phyloP scores from a whole-genome alignment of 1,140 invertebrate genomes.

The Lasioglossum albipes region DNA sequence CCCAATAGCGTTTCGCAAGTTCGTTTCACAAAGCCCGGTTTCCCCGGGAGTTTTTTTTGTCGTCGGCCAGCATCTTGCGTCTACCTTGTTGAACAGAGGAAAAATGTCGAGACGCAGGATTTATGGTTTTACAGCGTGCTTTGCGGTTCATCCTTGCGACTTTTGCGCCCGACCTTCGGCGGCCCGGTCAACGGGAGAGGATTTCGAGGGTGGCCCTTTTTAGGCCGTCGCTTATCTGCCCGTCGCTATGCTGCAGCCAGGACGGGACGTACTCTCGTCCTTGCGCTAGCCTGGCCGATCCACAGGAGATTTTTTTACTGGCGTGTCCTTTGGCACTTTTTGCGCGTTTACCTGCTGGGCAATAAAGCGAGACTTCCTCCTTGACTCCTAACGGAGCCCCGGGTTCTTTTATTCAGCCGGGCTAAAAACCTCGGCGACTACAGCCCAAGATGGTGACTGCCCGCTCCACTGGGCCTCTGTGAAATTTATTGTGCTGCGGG shows the following conservation, averaged over 20 bases:
- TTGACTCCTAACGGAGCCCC: constrained; percentile 50
- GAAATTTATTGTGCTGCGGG: constrained; percentile 4
- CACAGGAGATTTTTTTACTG: constrained; percentile 26
- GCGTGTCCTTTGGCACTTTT: constrained; percentile 28
- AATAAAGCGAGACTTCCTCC: constrained; percentile 59
- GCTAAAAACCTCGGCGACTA: background rate
- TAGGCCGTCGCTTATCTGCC: constrained; percentile 60
- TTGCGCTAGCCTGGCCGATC: constrained; percentile 46
- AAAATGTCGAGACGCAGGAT: constrained; percentile 40
- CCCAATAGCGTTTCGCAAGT: background rate
- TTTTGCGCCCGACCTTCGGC: constrained; percentile 67
- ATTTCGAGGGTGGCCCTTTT: constrained; percentile 43
- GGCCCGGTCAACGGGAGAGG: background rate
- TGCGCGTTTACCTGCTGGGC: constrained; percentile 56
- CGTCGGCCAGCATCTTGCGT: background rate
- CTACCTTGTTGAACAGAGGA: background rate
- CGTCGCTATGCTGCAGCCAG: constrained; percentile 54
- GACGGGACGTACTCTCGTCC: constrained; percentile 52
- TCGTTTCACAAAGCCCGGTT: background rate
- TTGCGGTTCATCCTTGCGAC: constrained; percentile 32
- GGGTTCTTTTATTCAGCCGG: background rate
- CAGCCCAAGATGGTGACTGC: background rate
- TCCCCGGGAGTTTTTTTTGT: background rate
- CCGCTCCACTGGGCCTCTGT: background rate
- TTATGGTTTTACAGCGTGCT: constrained; percentile 47